phyloP scores from a whole-genome alignment of 2,888 invertebrate genomes.

The Sialis lutaria region DNA sequence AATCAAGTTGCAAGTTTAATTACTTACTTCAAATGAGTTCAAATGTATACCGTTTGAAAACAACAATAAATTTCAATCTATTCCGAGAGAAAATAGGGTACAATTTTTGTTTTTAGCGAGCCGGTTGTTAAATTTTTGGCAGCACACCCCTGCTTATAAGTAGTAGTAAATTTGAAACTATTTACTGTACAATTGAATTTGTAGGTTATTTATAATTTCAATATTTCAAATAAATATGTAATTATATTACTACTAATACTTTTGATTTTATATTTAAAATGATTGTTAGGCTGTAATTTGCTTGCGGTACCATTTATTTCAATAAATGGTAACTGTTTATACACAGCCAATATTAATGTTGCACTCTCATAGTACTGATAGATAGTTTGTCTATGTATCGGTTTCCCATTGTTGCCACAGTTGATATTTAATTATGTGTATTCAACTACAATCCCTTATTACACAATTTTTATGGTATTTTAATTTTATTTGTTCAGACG shows the following conservation, averaged over 20 bases:
- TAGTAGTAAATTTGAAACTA: too few relatives aligned
- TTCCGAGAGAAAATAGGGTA: too few relatives aligned
- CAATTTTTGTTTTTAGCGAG: too few relatives aligned
- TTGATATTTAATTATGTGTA: neutral
- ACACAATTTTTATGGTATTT: too few relatives aligned
- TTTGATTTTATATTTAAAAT: neutral
- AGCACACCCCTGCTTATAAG: too few relatives aligned
- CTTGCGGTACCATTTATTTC: conserved; percentile 1
- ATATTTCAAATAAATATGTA: neutral
- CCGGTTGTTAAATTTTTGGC: too few relatives aligned
- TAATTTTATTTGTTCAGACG: conserved; percentile 40
- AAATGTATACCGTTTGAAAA: too few relatives aligned
- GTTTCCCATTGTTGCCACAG: conserved; percentile 3
- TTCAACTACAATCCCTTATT: neutral
- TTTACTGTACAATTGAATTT: too few relatives aligned
- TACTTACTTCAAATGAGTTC: too few relatives aligned
- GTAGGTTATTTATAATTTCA: too few relatives aligned
- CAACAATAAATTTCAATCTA: too few relatives aligned
- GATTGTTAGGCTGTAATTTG: conserved; percentile 1
- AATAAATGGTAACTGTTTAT: neutral
- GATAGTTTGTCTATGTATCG: conserved; percentile 2
- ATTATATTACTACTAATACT: neutral
- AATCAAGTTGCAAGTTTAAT: too few relatives aligned
- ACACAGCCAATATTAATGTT: conserved; percentile 7
- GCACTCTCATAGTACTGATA: conserved; percentile 8